phyloP scores from a whole-genome alignment of 2,888 invertebrate genomes.

The Dasysyrphus albostriatus region DNA sequence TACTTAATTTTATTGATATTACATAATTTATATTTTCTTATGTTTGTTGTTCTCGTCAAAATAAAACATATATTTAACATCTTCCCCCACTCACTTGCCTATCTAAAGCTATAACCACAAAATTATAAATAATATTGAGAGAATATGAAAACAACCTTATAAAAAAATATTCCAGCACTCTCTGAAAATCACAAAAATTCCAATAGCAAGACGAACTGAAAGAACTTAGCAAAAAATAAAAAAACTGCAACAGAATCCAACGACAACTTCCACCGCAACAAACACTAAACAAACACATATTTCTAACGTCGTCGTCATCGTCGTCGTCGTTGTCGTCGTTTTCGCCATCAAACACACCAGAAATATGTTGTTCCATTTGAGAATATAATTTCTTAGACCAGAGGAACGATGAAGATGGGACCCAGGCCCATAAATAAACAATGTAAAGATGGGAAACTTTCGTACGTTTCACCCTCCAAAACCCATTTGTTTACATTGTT shows the following conservation, averaged over 20 bases:
- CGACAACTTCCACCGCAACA: conserved; percentile 42
- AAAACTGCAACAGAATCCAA: conserved; percentile 58
- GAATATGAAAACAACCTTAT: no score
- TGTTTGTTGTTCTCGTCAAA: no score
- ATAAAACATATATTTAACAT: no score
- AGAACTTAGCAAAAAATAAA: conserved; percentile 17
- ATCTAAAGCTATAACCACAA: not conserved
- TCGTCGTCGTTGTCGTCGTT: not conserved
- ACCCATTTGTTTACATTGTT: no score
- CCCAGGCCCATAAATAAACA: no score
- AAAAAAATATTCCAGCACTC: not conserved
- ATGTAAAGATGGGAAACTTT: no score
- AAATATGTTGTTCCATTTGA: conserved; percentile 71
- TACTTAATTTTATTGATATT: no score
- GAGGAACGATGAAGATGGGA: conserved; percentile 48
- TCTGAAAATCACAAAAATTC: conserved; percentile 37
- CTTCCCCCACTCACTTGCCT: not conserved
- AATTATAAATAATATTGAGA: not conserved
- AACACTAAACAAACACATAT: conserved; percentile 73
- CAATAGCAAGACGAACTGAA: conserved; percentile 40
- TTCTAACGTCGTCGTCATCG: conserved; percentile 38
- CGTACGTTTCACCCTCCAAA: no score
- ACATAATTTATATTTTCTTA: no score
- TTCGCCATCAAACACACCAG: conserved; percentile 67
- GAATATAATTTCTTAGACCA: conserved; percentile 62